Evolutionary conservation across 92 coral and sea anemone species (phyloP), one percentile per base, ranked within the genome.

Genomic region (Heliopora coerulea): DNA sequence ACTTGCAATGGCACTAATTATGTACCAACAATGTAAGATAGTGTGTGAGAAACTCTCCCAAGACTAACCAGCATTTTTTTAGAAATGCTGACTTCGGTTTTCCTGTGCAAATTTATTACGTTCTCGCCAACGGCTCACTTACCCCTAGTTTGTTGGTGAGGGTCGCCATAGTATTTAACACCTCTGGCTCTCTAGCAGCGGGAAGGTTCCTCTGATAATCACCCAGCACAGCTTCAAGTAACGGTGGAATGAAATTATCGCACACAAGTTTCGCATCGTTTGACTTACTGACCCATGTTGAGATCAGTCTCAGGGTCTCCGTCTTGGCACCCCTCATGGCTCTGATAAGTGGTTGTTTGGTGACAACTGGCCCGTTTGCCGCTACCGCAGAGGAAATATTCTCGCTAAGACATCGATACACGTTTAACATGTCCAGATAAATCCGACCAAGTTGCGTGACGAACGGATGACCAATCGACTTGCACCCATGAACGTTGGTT

Each of bases 321-420:
- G 98, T 93, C 60, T 93, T 93, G 11, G 89, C 98, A 62, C 96
- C 91, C 62, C 98, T 79, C 98, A 93, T 93, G 9, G 96, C 95
- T 29, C 98, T 69, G 34, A 93, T 87, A 21, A 93, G 65, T 25
- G 98, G 98, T 65, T 93, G 98, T 70, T 93, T 93, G 65, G 91
- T 88, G 42, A 93, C 96, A 18, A 90, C 65, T 63, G 86, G 95
- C 46, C 98, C 98, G 82, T 88, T 89, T 54, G 91, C 83, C 19
- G 95, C 86, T 15, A 91, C 91, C 1, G 98, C 98, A 41, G 89
- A 83, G 26, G 98, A 93, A 64, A 93, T 93, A 82, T 93, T 90
- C 79, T 93, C 98, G 78, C 98, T 93, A 1, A 93, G 80, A 82
- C 98, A 93, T n/a, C 98, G 79, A 79, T 93, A 93, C 7, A 93